Evolutionary conservation across 2,888 invertebrate genomes (phyloP).

Genomic region (Congeria kusceri): DNA sequence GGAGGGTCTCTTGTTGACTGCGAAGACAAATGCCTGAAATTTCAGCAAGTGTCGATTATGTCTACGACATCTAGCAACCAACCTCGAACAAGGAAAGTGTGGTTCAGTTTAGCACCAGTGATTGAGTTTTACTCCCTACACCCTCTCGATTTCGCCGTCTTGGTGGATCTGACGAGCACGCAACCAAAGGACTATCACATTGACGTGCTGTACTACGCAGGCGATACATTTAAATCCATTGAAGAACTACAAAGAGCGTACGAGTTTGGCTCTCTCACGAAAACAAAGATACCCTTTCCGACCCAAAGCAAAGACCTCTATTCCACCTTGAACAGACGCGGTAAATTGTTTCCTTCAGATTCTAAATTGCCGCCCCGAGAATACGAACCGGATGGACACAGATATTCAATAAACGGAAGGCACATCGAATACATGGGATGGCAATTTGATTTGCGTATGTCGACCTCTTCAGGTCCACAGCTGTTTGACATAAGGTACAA

Average conservation of each 20-base stretch:
- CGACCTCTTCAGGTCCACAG: slow-evolving; percentile 64
- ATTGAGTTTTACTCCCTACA: slow-evolving; percentile 71
- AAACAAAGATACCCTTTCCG: slow-evolving; percentile 36
- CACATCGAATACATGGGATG: slow-evolving; percentile 77
- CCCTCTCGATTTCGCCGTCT: slow-evolving; percentile 72
- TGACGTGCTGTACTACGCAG: slow-evolving; percentile 69
- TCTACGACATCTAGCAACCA: slow-evolving; percentile 55
- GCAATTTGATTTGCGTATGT: slow-evolving; percentile 67
- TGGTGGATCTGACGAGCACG: slow-evolving; percentile 65
- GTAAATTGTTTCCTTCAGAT: slow-evolving; percentile 42
- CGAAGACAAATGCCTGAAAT: slow-evolving; percentile 62
- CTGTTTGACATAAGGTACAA: slow-evolving; percentile 72
- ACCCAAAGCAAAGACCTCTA: slow-evolving; percentile 13
- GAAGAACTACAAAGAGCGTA: slow-evolving; percentile 61
- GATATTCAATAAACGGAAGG: slow-evolving; percentile 73
- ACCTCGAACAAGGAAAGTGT: slow-evolving; percentile 49
- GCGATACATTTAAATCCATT: slow-evolving; percentile 58
- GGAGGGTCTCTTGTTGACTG: slow-evolving; percentile 55
- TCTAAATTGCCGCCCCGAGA: slow-evolving; percentile 63
- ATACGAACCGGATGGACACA: slow-evolving; percentile 75
- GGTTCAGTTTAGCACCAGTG: slow-evolving; percentile 63
- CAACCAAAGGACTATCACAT: slow-evolving; percentile 57
- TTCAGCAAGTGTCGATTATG: slow-evolving; percentile 55
- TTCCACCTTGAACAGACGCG: slow-evolving; percentile 46
- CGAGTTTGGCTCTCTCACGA: slow-evolving; percentile 22